Evolutionary conservation across 2,113 vertebrate genomes (phyloP), one percentile per base, ranked within the genome.

Genomic region (Labeo catla): DNA sequence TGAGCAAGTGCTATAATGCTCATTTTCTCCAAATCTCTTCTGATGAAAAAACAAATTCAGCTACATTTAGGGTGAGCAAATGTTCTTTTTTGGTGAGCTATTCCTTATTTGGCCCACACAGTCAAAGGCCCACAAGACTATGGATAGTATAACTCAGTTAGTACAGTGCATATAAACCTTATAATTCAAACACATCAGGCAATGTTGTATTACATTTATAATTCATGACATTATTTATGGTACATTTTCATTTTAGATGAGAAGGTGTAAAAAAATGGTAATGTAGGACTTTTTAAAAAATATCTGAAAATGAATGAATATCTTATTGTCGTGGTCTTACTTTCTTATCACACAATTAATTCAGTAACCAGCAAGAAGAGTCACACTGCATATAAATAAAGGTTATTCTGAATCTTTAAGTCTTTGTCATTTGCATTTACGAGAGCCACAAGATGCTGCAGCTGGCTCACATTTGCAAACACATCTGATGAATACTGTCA

Each of bases 321-420:
- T 61, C 59, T 28, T 28, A 28, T 61, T 61, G 4, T 23, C 59
- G 4, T 10, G n/a, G 19, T 61, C 21, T 21, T 65, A 28, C 61
- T 28, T 65, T 13, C 23, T 65, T 10, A 65, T 66, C 28, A 66
- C 3, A 13, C n/a, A 63, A 23, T 74, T 73, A 63, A 23, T 74
- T 73, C 19, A n/a, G 9, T 6, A 74, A 11, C 73, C n/a, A 13
- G 12, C n/a, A 23, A 50, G n/a, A 50, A 15, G 74, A 36, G 6
- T 76, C 74, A 34, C 47, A 34, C n/a, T 34, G 74, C 49, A 76
- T 76, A 52, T 68, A 76, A 52, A 76, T 52, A 15, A 50, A 50
- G 47, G n/a, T 34, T 34, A 15, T 52, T 23, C 74, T 50, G 13
- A 50, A 52, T 23, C 13, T 52, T 28, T 21, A 23, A 28, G 6